Base-by-base conservation (phyloP, 2,888 invertebrate genomes). In the Thecocarcelia acutangulata region DNA sequence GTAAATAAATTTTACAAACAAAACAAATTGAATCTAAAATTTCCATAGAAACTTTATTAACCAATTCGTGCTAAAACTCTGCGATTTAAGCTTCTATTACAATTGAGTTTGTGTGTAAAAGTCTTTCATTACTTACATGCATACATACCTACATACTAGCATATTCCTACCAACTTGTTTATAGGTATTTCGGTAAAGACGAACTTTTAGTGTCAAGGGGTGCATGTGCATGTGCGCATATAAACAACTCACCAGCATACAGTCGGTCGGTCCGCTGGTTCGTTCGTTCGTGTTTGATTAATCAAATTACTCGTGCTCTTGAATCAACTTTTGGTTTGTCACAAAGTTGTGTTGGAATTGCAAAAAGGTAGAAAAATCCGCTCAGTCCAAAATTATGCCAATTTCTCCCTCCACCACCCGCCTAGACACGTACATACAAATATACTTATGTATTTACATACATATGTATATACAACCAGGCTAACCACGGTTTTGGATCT, bases 391-490 rank as follows among this genome's bases (percentile, higher is more conserved):
- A n/a, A 37, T 15, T n/a, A 15, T 21, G 3, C 12, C 2, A 19
- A 15, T 48, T 12, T 8, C 48, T 28, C 6, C n/a, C n/a, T n/a
- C n/a, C n/a, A n/a, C n/a, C n/a, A n/a, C n/a, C n/a, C n/a, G n/a
- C n/a, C 66, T 24, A 21, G 61, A 13, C 76, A 76, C 68, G 68
- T 76, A n/a, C n/a, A n/a, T n/a, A n/a, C n/a, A n/a, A n/a, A n/a
- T n/a, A n/a, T n/a, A n/a, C 28, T 13, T n/a, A 21, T 52, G 48
- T 28, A n/a, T 28, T 28, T 28, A 28, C 28, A 28, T 28, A 28
- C 3, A 28, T 28, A 28, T 28, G n/a, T n/a, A n/a, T n/a, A n/a
- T n/a, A n/a, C n/a, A n/a, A n/a, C n/a, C n/a, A n/a, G n/a, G n/a
- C n/a, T n/a, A n/a, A n/a, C n/a, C n/a, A n/a, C n/a, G n/a, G n/a